Evolutionary conservation across 2,113 vertebrate genomes (phyloP).

Genomic region (Scomber scombrus): DNA sequence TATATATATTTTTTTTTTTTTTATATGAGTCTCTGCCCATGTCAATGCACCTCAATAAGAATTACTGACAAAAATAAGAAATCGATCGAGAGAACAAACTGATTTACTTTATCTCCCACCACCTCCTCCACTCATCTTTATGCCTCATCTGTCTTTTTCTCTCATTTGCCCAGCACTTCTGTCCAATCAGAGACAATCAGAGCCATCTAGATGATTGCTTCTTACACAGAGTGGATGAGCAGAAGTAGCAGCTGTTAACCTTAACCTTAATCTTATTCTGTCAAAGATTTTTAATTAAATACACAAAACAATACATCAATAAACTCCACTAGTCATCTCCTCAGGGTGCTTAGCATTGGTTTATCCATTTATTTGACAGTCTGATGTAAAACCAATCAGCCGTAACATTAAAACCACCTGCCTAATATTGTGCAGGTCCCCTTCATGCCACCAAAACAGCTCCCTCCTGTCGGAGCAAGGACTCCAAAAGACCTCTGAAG

Average conservation of each 20-base stretch:
- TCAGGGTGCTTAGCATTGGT: neutral
- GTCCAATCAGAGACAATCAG: slow-evolving; percentile 9
- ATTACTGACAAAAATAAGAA: too few species aligned
- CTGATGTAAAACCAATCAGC: neutral
- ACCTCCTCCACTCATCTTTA: neutral
- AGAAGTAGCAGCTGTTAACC: neutral
- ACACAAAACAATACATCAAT: neutral
- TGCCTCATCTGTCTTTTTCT: neutral
- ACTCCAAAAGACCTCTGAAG: too few species aligned
- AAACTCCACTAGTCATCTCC: neutral
- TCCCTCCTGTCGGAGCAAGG: too few species aligned
- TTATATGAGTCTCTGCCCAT: too few species aligned
- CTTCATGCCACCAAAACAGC: too few species aligned
- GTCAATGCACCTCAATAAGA: too few species aligned
- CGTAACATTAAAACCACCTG: too few species aligned
- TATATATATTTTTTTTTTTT: neutral
- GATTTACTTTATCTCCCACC: neutral
- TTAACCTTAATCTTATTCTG: slow-evolving; percentile 23
- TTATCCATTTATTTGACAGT: neutral
- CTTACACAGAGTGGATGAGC: slow-evolving; percentile 1
- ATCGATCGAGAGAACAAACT: too few species aligned
- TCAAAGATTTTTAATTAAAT: slow-evolving; percentile 30
- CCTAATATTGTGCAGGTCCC: too few species aligned
- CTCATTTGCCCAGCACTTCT: neutral
- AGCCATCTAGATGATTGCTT: slow-evolving; percentile 34